Evolutionary conservation across 2,113 vertebrate genomes (phyloP), one percentile per base, ranked within the genome.

Genomic region (Mirza zaza): DNA sequence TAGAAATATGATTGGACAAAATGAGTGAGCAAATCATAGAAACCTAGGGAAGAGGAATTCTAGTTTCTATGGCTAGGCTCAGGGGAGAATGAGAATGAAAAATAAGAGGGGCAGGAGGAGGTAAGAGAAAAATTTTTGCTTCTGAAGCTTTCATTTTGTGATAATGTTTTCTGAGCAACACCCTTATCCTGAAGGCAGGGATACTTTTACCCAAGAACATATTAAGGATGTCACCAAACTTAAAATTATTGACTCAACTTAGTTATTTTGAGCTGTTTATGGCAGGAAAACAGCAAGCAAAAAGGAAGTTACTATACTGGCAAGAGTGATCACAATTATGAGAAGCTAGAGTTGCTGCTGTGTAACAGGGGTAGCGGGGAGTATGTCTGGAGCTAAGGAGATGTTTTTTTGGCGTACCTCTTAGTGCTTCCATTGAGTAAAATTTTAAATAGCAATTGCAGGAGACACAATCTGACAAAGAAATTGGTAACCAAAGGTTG

Each of bases 321-420:
- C 18, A n/a, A 15, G 7, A 32, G 45, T 48, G n/a, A 23, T 10
- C 4, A 36, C 1, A n/a, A 6, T 34, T 0, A 65, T 5, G 23
- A 86, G 27, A 45, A 5, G 1, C 2, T 32, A 20, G 11, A 2
- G 17, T 55, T 48, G 7, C 1, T n/a, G 1, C 23, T 88, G 8
- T 50, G 6, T 48, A 23, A n/a, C 25, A 18, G 1, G 48, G 1
- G 2, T 8, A 50, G 21, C 39, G 0, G 15, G 1, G 36, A 8
- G 0, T 23, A 42, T 73, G 27, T 48, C 55, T 48, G 11, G 13
- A 84, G 42, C 9, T 68, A 36, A 59, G 45, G 8, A n/a, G 1
- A 48, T 88, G n/a, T n/a, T n/a, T 67, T 39, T 23, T 39, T 57
- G 17, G 0, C 11, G 9, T 29, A 52, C 18, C 4, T 73, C 12